Base-by-base conservation (phyloP, 2,888 invertebrate genomes). In the Caenorhabditis macrosperma region DNA sequence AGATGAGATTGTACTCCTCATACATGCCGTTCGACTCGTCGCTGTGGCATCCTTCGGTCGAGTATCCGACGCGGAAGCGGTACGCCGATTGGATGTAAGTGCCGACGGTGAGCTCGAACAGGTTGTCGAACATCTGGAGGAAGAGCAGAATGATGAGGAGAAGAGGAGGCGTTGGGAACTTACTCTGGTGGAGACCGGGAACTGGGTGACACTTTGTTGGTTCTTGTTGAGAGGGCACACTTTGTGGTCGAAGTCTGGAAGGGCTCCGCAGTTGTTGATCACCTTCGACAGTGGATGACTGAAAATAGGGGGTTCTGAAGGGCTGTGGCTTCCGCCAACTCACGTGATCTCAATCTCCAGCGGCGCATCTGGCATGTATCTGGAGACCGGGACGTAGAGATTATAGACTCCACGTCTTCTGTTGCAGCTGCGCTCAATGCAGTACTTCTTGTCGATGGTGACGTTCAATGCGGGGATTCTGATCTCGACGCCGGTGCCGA, bases 21-120 rank as follows among this genome's bases (percentile, higher is more conserved):
- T 79, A 90, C 46, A 64, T 71, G 38, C 74, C 71, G 46, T 85
- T 81, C 1, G 82, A 69, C 28, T 87, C 87, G 15, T 69, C 69
- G 48, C 71, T 67, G 48, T 72, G 80, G 66, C 90, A 90, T 10
- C 84, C 64, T 55, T 86, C 86, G 24, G 88, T 81, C 5, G 87
- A 82, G 74, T 85, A 82, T 12, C 88, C 93, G 64, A 92, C 91
- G 17, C 85, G 82, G 90, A 94, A 94, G 90, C 93, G 94, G 90
- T 93, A 94, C 91, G 94, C 89, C 74, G 91, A 91, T 67, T 88
- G 86, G 38, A 89, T 83, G 82, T 89, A 91, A 22, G 87, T 77
- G 30, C 91, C 91, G 48, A 90, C 88, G 0, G 91, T 89, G 22
- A 91, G 63, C 69, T 90, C 88, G 88, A 84, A 90, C 10, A 83